Base-by-base conservation (phyloP, 2,113 vertebrate genomes). In the Pygoscelis antarcticus region DNA sequence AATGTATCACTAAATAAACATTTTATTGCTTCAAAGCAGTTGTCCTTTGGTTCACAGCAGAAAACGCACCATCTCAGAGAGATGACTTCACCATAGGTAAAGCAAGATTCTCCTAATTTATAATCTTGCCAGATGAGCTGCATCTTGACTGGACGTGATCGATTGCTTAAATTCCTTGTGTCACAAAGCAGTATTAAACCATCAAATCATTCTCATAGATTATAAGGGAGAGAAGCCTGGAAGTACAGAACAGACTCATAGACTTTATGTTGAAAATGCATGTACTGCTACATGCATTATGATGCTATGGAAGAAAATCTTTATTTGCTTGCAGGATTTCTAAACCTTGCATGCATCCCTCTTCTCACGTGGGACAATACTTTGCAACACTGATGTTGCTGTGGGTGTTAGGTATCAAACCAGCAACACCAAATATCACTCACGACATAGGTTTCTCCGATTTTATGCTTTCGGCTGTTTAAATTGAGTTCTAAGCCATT, bases 361-460 rank as follows among this genome's bases (percentile, higher is more conserved):
- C 36, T 60, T 49, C 57, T 71, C 57, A 30, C 12, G 6, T 1
- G 14, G 38, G 14, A 46, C n/a, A 72, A 49, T 10, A 47, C 9
- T 40, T 36, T 9, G 17, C 47, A 83, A 58, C 26, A 61, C 9
- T 23, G 70, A 55, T 32, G 25, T 14, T 40, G n/a, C 58, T 71
- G 16, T 30, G 30, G 13, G 16, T 22, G 11, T n/a, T 44, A 26
- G 30, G 42, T 42, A 66, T 36, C 32, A 76, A 76, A 44, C 16
- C 23, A 51, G 64, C n/a, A 76, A 72, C 29, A n/a, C 3, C 1
- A 4, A 61, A 9, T 57, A 55, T 7, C 68, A 61, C 23, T 42
- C 3, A 2, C 0, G 2, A 61, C 20, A 51, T 4, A 19, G 6
- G 6, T 34, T 82, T 51, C 42, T 69, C 54, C 4, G 5, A 36